Base-by-base conservation (phyloP, 2,888 invertebrate species). In the Diarsia dahlii region DNA sequence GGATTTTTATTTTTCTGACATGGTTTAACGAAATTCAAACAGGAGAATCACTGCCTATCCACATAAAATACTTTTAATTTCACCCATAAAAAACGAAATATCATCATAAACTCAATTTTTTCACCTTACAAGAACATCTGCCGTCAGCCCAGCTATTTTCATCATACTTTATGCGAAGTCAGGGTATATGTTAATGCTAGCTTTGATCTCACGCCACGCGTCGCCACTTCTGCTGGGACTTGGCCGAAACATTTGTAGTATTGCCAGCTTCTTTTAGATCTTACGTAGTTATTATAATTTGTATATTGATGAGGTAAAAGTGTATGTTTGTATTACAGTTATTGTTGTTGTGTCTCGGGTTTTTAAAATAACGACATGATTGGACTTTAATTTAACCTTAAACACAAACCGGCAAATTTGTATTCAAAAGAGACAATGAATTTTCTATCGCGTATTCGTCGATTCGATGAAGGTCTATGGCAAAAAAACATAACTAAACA, bases 141-240 rank as follows among this genome's bases (percentile, higher is more conserved):
- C 68, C 68, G 45, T 15, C 62, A 71, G 68, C 13, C 45, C 69
- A 48, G 66, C 65, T 84, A 75, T 81, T 85, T 85, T 73, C 28
- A 73, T 71, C 52, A 64, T 66, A 81, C 63, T 84, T 91, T 92
- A 92, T 92, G 92, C 92, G 85, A 68, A 73, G 89, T 88, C 92
- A 92, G 90, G 88, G 66, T 76, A 45, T 87, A 92, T 92, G 92
- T 81, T 89, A 92, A 92, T 91, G 58, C 23, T 63, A 62, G 71
- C 90, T 92, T 92, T 92, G 94, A 94, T 94, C 92, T 92, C 67
- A 1, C 74, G 90, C 88, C 91, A 91, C 89, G 91, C 88, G 84
- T 82, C 82, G 72, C 83, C 84, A 82, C 87, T 88, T 76, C 39
- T 62, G 48, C 23, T 54, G 54, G 65, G 68, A 69, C 72, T 69